Evolutionary conservation across 2,888 invertebrate genomes (phyloP).

Genomic region (Carpatolechia fugitivella): DNA sequence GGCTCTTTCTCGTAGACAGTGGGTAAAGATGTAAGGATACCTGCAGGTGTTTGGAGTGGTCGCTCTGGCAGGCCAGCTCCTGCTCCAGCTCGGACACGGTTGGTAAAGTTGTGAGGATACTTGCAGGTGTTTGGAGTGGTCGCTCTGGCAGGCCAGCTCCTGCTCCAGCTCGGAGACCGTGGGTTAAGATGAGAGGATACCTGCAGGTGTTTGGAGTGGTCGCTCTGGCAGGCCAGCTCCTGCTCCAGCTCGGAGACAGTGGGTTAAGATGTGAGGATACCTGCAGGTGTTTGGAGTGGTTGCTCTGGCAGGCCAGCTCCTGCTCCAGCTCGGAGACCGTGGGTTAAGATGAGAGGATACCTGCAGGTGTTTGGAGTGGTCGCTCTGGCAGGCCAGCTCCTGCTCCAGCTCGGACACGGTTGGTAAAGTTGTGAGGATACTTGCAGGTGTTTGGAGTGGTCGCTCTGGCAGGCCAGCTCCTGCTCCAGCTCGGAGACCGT

Average conservation of each 20-base stretch:
- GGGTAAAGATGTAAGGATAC: not conserved
- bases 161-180: constrained; percentile 95
- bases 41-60: constrained; percentile 87
- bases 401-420: too few species aligned
- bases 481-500: too few species aligned
- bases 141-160: constrained; percentile 93
- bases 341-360: too few species aligned
- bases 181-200: not conserved
- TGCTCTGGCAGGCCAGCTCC: constrained; percentile 93
- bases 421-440: too few species aligned
- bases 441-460: too few species aligned
- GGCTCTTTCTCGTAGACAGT: too few species aligned
- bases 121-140: constrained; percentile 87
- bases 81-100: constrained; percentile 95
- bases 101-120: not conserved
- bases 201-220: constrained; percentile 87
- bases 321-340: constrained; percentile 95
- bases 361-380: too few species aligned
- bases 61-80: constrained; percentile 93
- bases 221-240: constrained; percentile 93
- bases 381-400: too few species aligned
- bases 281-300: constrained; percentile 87
- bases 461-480: too few species aligned
- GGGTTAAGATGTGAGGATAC: not conserved
- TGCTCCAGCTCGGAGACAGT: constrained; percentile 95